Evolutionary conservation across 2,888 invertebrate species (phyloP).

Genomic region (Gastracanthus pulcherrimus): DNA sequence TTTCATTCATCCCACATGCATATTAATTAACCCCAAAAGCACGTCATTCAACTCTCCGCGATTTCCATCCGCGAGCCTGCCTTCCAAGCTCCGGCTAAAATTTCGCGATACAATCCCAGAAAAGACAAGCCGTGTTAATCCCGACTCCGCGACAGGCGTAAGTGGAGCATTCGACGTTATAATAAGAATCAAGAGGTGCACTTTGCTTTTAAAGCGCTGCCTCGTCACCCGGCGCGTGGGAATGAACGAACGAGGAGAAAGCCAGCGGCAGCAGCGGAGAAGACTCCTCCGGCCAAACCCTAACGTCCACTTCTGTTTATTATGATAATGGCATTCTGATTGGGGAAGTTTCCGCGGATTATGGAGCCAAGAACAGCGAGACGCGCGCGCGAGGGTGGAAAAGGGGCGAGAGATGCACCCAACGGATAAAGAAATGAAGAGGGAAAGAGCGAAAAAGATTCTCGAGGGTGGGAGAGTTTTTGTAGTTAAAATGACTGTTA

Average conservation of each 20-base stretch:
- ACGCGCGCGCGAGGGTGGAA: too few relatives aligned
- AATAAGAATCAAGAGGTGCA: constrained; percentile 28
- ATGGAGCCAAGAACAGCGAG: constrained; percentile 1
- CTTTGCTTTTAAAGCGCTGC: constrained; percentile 22
- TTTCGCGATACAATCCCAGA: neutral
- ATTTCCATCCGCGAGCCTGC: neutral
- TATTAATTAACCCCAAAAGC: too few relatives aligned
- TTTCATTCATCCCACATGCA: too few relatives aligned
- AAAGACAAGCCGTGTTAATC: neutral
- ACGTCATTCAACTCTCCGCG: neutral
- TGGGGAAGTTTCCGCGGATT: constrained; percentile 47
- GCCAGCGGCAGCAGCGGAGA: too few relatives aligned
- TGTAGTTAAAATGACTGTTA: constrained; percentile 44
- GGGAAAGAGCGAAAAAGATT: constrained; percentile 32
- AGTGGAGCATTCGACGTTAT: neutral
- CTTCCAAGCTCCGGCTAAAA: neutral
- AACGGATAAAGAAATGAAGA: constrained; percentile 12
- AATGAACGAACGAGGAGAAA: neutral
- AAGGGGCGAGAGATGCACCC: constrained; percentile 30
- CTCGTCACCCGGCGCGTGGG: neutral
- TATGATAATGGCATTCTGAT: constrained; percentile 54
- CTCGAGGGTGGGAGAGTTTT: constrained; percentile 24
- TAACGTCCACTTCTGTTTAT: constrained; percentile 39
- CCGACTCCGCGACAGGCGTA: neutral
- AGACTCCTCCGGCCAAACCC: constrained; percentile 1